Conservation (phyloP, 2,797 vertebrate genomes). For the Malacoctenus gilli region DNA sequence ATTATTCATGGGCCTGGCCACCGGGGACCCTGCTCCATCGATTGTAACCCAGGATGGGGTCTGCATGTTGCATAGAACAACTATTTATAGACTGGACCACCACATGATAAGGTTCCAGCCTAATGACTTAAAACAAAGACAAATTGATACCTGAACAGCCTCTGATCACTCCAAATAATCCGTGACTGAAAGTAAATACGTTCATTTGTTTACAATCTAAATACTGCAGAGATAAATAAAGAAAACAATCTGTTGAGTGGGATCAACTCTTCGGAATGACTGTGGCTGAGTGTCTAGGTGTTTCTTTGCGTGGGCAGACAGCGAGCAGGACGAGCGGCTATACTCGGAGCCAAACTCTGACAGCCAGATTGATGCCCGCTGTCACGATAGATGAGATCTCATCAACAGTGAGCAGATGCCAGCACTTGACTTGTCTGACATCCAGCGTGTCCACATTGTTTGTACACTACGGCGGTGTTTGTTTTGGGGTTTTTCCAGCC, state of each 20-base stretch:
- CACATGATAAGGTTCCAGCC: conserved; percentile 4
- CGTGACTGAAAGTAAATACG: not conserved
- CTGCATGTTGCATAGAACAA: conserved; percentile 29
- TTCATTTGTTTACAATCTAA: not conserved
- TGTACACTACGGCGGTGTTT: not conserved
- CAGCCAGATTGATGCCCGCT: conserved; percentile 40
- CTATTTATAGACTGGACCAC: conserved; percentile 56
- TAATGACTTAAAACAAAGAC: conserved; percentile 1
- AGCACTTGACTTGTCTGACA: conserved; percentile 26
- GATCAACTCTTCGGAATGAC: not conserved
- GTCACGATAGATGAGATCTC: conserved; percentile 49
- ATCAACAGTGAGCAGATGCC: conserved; percentile 59
- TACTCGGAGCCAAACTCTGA: conserved; percentile 26
- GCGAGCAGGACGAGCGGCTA: conserved; percentile 9
- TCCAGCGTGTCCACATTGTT: conserved; percentile 26
- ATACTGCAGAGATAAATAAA: not conserved
- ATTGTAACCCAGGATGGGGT: conserved; percentile 54
- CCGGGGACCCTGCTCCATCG: conserved; percentile 37
- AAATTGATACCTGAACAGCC: not conserved
- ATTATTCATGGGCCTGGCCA: conserved; percentile 67
- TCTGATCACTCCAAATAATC: too few species aligned
- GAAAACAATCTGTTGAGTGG: too few species aligned
- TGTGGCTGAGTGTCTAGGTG: not conserved
- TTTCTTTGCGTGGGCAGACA: not conserved
- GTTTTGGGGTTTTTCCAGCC: too few species aligned